Percentiles rank a stretch among this genome's conserved stretches.
Evolutionary conservation across 2,888 invertebrate species (phyloP).

Genomic region (Dascillus cervinus): DNA sequence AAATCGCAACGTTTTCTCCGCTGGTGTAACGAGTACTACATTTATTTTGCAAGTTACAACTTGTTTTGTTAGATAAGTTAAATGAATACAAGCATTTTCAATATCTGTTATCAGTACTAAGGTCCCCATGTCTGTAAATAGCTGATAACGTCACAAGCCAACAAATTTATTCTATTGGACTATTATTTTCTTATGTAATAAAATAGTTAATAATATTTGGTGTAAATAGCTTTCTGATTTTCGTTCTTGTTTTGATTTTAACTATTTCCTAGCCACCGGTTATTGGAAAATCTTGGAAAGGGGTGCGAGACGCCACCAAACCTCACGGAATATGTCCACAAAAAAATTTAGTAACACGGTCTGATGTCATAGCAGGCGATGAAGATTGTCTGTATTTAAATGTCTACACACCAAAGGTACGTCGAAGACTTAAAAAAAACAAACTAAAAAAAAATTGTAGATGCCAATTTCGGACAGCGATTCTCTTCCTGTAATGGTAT

Average conservation of each 20-base stretch:
- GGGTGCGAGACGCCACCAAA: conserved; percentile 54
- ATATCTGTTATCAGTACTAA: too few relatives aligned
- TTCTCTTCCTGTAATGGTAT: conserved; percentile 63
- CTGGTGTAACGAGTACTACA: too few relatives aligned
- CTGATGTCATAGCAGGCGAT: conserved; percentile 48
- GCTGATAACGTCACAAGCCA: too few relatives aligned
- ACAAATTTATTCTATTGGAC: too few relatives aligned
- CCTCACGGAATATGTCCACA: conserved; percentile 69
- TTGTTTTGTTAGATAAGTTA: conserved; percentile 1
- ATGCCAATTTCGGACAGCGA: conserved; percentile 17
- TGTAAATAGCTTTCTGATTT: too few relatives aligned
- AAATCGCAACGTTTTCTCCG: too few relatives aligned
- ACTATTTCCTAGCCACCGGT: conserved; percentile 51
- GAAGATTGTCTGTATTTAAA: conserved; percentile 87
- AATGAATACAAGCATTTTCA: background rate
- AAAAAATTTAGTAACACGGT: conserved; percentile 42
- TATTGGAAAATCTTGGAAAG: conserved; percentile 55
- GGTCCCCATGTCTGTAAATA: too few relatives aligned
- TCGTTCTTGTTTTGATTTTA: too few relatives aligned
- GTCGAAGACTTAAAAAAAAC: background rate
- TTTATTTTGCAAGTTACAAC: too few relatives aligned
- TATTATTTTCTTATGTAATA: too few relatives aligned
- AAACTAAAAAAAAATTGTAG: conserved; percentile 14
- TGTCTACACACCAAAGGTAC: too few relatives aligned
- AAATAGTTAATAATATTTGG: too few relatives aligned